Percentiles rank a stretch among this genome's conserved stretches.
These are phyloP conservation scores for Plutella xylostella DNA, from an alignment of 2,888 invertebrate genomes.

Conservation along the genomic window DNA sequence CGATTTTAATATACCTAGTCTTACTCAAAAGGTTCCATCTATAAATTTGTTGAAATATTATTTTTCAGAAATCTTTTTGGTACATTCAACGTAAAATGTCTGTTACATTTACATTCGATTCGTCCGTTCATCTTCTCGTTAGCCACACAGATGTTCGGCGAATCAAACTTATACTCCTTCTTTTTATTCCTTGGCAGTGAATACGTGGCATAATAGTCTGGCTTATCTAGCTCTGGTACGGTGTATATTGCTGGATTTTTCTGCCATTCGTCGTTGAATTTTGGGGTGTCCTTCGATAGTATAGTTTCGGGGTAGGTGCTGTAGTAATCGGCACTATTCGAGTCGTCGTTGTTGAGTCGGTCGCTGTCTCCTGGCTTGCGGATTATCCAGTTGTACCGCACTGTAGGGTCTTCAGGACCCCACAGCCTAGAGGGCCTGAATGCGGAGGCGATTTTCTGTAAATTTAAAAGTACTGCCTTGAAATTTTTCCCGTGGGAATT, in stretches of 20 bases:
- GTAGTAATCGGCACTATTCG: conserved; percentile 36
- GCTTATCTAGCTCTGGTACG: not conserved
- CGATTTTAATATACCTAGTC: too few species aligned
- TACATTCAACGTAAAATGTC: conserved; percentile 56
- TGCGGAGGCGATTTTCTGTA: conserved; percentile 54
- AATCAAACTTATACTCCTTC: conserved; percentile 42
- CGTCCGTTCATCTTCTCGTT: conserved; percentile 46
- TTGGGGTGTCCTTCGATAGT: conserved; percentile 11
- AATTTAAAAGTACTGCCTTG: conserved; percentile 10
- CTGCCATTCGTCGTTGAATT: conserved; percentile 33
- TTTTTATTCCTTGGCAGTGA: conserved; percentile 29
- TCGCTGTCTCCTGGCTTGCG: conserved; percentile 42
- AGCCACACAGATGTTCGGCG: conserved; percentile 56
- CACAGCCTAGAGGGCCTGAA: conserved; percentile 56
- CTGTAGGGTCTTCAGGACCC: conserved; percentile 62
- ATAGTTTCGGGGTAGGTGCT: conserved; percentile 37
- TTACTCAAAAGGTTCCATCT: too few species aligned
- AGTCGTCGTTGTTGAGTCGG: conserved; percentile 36
- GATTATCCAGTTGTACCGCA: conserved; percentile 61
- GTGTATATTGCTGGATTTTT: conserved; percentile 27
- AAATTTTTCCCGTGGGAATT: too few species aligned
- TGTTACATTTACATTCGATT: conserved; percentile 52
- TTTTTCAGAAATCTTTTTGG: conserved; percentile 48
- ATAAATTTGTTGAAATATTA: conserved; percentile 49
- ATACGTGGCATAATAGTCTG: conserved; percentile 24